Evolutionary conservation across 2,113 vertebrate genomes (phyloP).

Genomic region (Rattus norvegicus): DNA sequence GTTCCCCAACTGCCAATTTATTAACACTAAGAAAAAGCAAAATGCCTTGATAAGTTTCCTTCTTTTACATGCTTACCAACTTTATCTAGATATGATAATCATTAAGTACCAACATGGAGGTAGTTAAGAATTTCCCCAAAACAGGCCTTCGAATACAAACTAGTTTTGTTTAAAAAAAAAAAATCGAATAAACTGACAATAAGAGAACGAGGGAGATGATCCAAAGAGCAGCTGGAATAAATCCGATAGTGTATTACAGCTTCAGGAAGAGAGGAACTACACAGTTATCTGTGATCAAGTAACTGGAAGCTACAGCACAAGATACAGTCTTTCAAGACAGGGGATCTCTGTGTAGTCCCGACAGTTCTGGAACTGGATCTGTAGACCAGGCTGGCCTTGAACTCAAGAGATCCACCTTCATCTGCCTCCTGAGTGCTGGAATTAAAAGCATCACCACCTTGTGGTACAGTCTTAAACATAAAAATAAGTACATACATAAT

Average conservation of each 20-base stretch:
- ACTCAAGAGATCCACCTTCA: background rate
- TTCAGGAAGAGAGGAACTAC: slow-evolving; percentile 21
- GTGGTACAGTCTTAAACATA: background rate
- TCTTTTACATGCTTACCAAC: background rate
- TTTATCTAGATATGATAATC: slow-evolving; percentile 7
- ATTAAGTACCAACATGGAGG: background rate
- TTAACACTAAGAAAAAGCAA: slow-evolving; percentile 10
- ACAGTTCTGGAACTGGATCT: background rate
- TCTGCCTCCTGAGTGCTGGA: background rate
- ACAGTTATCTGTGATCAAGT: background rate
- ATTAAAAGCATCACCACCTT: background rate
- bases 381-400: too few species aligned
- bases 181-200: background rate
- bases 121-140: background rate
- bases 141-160: background rate
- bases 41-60: slow-evolving; percentile 14
- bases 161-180: background rate
- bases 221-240: slow-evolving; percentile 1
- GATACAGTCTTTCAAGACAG: background rate
- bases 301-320: background rate
- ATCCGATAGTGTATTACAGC: background rate
- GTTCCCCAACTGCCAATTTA: slow-evolving; percentile 24
- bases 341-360: background rate
- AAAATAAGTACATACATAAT: slow-evolving; percentile 23
- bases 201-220: background rate